Percentiles rank a stretch among this genome's conserved stretches.
These are phyloP conservation scores for Danio kyathit DNA, from an alignment of 2,797 vertebrate genomes.

Conservation along the genomic window DNA sequence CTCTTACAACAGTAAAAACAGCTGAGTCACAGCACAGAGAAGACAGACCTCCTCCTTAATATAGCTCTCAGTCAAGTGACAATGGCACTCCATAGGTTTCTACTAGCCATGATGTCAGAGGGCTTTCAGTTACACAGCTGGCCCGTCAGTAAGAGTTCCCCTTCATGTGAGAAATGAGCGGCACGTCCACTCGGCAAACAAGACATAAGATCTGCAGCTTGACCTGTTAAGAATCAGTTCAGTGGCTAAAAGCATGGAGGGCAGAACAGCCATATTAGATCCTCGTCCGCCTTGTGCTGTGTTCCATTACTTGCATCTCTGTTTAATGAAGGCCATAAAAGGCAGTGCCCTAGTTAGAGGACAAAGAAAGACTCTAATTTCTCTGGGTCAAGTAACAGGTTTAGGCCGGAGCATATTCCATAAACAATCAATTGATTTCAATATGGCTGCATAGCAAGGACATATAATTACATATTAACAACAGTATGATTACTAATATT, in stretches of 20 bases:
- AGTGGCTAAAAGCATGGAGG: conserved; percentile 49
- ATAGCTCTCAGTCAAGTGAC: conserved; percentile 81
- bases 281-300: conserved; percentile 56
- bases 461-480: not conserved
- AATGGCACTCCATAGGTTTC: conserved; percentile 71
- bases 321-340: conserved; percentile 51
- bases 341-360: conserved; percentile 38
- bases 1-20: conserved; percentile 38
- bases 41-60: conserved; percentile 71
- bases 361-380: conserved; percentile 48
- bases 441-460: not conserved
- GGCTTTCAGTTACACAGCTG: conserved; percentile 59
- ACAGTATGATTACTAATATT: not conserved
- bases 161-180: conserved; percentile 70
- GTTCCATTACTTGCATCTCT: conserved; percentile 62
- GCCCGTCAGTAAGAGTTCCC: conserved; percentile 62
- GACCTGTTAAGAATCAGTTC: conserved; percentile 72
- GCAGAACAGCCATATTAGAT: conserved; percentile 57
- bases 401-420: not conserved
- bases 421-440: too few relatives aligned
- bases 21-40: conserved; percentile 64
- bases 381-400: conserved; percentile 21
- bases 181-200: conserved; percentile 60
- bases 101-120: conserved; percentile 69
- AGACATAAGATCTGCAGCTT: conserved; percentile 74